Evolutionary conservation across 2,797 vertebrate genomes (phyloP), one percentile per base, ranked within the genome.

Genomic region (Galago senegalensis): DNA sequence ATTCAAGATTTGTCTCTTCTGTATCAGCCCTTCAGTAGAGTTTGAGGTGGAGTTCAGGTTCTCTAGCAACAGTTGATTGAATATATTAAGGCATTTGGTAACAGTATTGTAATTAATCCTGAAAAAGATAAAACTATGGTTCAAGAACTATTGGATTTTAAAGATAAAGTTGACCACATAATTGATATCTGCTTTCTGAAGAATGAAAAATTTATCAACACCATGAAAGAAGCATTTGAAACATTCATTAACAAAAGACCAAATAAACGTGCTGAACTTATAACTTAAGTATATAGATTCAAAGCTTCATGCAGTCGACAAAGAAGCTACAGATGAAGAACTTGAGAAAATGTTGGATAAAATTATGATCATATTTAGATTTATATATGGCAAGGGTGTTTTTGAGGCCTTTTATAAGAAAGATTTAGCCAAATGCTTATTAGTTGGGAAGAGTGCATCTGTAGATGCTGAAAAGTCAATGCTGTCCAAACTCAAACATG

Each of bases 51-150:
- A 2, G 99, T 99, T 82, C 99, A 99, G 98, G 99, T 99, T 87
- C 99, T 99, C 53, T 98, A 99, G 96, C 99, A 99, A 87, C 99
- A 99, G 89, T 99, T 99, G 99, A 99, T 99, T 96, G 99, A 99
- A 95, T 99, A 99, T 98, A 99, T 99, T 92, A 99, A 99, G 99
- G 99, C 99, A 23, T 99, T 99, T 98, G 99, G 99, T 96, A 99
- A 99, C 98, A 99, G 99, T 96, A 99, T 99, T 97, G 99, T 99
- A 97, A 99, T 99, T 98, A 99, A 99, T 98, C 99, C 99, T 40
- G 99, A 99, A 98, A 99, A 99, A 98, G 99, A 99, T 98, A 99
- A 99, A 98, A 99, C 99, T 3, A 99, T 99, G 99, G 99, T 99
- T 93, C 99, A 99, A 98, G 99, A 99, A 97, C 97, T 99, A 96